Base-by-base conservation (phyloP, 2,888 invertebrate genomes). In the Dasysyrphus albostriatus region DNA sequence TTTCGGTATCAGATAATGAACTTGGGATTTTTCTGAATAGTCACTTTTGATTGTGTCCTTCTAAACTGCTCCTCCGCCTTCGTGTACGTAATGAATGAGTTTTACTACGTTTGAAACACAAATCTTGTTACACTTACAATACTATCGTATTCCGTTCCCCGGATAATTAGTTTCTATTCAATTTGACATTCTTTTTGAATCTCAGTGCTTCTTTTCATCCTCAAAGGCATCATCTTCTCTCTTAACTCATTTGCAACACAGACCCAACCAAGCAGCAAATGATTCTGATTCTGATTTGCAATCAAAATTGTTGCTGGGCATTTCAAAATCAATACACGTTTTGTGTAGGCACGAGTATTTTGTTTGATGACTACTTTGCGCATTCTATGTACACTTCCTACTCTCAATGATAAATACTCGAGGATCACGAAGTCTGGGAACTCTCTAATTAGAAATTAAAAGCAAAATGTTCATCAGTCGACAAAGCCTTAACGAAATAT, bases 401-500 rank as follows among this genome's bases (percentile, higher is more conserved):
- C n/a, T 12, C 39, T 54, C 39, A 54, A 29, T 69, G 69, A 39
- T 39, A 39, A 24, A 78, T 58, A 74, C 51, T 44, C n/a, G 69
- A 61, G 34, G 10, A 56, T 67, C 49, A 34, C 34, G 37, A 37
- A 49, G 19, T 10, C 34, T 67, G 32, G 63, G 16, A 32, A 37
- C 80, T 65, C 70, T 84, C 70, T 84, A 84, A 84, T 84, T 84
- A 75, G 75, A 83, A 84, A 59, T 65, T 80, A 67, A 79, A 79
- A 80, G 73, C 69, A 56, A 54, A 75, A 67, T 67, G 72, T 67
- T 58, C 51, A 42, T 65, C 70, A 42, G 47, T 47, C 61, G 67
- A 51, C 74, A 69, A 51, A 69, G 51, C 49, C 63, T 79, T 69
- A 83, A 65, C 69, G 16, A 56, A 79, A 79, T 79, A 63, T 74